These are phyloP conservation scores for Chymomyza amoena DNA, from an alignment of 2,888 invertebrate species.

Conservation along the genomic window DNA sequence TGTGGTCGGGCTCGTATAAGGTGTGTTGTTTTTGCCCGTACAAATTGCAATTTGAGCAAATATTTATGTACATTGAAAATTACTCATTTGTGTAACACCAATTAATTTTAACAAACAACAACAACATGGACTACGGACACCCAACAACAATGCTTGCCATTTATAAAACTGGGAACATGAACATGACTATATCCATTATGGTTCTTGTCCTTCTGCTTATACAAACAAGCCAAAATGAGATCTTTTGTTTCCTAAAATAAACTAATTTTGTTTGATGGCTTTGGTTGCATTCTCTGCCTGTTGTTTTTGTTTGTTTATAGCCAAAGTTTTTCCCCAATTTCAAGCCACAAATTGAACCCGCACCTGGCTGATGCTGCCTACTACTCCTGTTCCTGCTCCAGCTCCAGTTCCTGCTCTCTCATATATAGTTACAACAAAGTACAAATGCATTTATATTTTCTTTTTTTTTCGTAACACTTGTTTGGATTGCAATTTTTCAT, in stretches of 20 bases:
- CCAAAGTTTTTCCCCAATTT: constrained; percentile 29
- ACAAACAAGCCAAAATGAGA: constrained; percentile 66
- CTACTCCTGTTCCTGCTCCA: too few species aligned
- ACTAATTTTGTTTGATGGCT: constrained; percentile 54
- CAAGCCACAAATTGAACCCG: neutral
- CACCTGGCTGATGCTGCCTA: neutral
- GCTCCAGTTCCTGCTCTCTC: too few species aligned
- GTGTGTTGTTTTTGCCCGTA: constrained; percentile 18
- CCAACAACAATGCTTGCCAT: constrained; percentile 46
- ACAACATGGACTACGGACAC: neutral
- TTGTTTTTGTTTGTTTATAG: constrained; percentile 36
- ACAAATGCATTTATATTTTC: neutral
- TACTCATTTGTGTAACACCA: constrained; percentile 75
- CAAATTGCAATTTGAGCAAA: constrained; percentile 76
- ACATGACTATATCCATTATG: constrained; percentile 21
- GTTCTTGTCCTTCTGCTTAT: constrained; percentile 48
- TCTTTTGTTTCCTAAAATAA: constrained; percentile 72
- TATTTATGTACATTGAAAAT: constrained; percentile 76
- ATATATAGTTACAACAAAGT: too few species aligned
- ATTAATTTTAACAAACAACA: constrained; percentile 67
- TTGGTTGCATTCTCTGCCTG: constrained; percentile 10
- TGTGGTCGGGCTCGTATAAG: constrained; percentile 8
- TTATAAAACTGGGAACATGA: constrained; percentile 48
- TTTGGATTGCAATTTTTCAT: constrained; percentile 68
- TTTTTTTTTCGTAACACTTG: constrained; percentile 7